These are phyloP conservation scores for Halcyon chelicuti DNA, from an alignment of 2,797 vertebrate species.

Conservation along the genomic window DNA sequence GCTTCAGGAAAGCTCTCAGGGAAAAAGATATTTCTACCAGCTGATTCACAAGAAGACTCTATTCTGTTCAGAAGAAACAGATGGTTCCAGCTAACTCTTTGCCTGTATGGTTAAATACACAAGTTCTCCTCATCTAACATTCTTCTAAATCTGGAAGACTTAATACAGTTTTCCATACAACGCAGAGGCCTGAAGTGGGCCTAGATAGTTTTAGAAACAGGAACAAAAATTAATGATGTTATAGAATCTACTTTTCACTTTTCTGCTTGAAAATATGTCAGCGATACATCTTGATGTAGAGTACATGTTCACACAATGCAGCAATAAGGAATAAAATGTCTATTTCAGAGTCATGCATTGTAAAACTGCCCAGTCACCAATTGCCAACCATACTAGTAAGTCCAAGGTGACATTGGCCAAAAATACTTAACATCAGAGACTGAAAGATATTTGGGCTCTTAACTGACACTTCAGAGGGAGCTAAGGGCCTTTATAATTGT, in stretches of 20 bases:
- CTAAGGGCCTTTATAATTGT: not conserved
- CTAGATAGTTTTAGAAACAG: not conserved
- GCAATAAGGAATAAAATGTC: not conserved
- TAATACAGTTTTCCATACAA: not conserved
- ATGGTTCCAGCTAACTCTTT: slow-evolving; percentile 27
- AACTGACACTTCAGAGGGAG: not conserved
- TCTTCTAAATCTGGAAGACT: not conserved
- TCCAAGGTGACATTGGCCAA: not conserved
- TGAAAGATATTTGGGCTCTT: not conserved
- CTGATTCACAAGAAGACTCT: slow-evolving; percentile 4
- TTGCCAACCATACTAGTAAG: not conserved
- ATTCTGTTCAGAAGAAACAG: slow-evolving; percentile 7
- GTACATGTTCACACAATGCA: not conserved
- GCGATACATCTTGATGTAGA: not conserved
- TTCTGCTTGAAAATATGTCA: not conserved
- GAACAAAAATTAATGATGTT: fast-evolving
- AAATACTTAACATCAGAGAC: not conserved
- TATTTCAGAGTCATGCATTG: not conserved
- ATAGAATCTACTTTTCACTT: not conserved
- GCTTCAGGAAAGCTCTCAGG: not conserved
- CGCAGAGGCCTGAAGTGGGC: not conserved
- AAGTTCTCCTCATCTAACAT: not conserved
- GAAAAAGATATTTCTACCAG: not conserved
- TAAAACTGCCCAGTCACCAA: not conserved
- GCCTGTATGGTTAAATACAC: not conserved